These are phyloP conservation scores for Hippotragus niger DNA, from an alignment of 2,113 vertebrate genomes.

Conservation along the genomic window DNA sequence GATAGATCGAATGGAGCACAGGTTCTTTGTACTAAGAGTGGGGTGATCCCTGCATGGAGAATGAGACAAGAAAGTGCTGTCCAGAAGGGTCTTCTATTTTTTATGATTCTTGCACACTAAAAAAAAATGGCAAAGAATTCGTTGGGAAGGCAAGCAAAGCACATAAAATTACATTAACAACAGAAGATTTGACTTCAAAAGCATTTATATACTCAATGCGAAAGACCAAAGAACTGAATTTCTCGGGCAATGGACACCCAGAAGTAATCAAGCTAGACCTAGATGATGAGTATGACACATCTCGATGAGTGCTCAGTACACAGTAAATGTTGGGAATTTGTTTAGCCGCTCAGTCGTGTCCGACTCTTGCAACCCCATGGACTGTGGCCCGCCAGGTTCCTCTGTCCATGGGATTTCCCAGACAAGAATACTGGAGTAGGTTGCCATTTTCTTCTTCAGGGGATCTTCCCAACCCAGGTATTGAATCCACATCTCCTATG, in stretches of 20 bases:
- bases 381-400: background rate
- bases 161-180: background rate
- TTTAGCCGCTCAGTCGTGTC: background rate
- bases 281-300: accelerated
- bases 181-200: background rate
- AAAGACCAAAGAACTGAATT: background rate
- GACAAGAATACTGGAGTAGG: background rate
- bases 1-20: accelerated
- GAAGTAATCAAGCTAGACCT: background rate
- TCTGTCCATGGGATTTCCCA: background rate
- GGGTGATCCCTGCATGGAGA: too few species aligned
- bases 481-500: background rate
- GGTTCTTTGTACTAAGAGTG: background rate
- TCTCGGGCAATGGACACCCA: background rate
- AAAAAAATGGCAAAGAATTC: background rate
- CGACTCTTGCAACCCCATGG: background rate
- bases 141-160: background rate
- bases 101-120: background rate
- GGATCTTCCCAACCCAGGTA: background rate
- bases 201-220: background rate
- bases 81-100: background rate
- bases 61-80: background rate
- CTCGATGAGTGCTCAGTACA: background rate
- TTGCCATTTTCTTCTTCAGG: background rate
- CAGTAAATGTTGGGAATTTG: background rate